A percentile compares a stretch with the other conserved stretches of the same genome.
phyloP scores from a whole-genome alignment of 2,797 vertebrate species.

The Schizopygopsis pylzovi region DNA sequence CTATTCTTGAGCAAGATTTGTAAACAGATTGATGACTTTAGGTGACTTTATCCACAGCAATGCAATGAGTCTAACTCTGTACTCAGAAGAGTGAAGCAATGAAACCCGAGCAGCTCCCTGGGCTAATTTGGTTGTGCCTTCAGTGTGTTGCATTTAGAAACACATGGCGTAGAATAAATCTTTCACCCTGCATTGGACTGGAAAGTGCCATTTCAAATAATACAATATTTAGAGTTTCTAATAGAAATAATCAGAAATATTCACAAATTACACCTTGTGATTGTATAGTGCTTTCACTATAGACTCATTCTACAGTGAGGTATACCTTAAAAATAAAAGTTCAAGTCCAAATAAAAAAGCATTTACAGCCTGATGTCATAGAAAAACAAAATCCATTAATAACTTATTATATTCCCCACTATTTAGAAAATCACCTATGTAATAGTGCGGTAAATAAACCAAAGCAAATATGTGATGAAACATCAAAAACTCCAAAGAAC shows the following conservation, averaged over 20 bases:
- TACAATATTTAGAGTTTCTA: not conserved
- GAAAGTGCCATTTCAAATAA: slow-evolving; percentile 8
- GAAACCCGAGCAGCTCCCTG: slow-evolving; percentile 65
- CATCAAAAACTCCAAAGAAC: not conserved
- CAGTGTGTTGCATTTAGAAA: slow-evolving; percentile 63
- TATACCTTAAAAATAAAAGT: not conserved
- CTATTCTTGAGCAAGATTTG: not conserved
- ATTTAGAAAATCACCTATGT: too few species aligned
- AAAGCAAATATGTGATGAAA: not conserved
- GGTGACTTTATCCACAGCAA: not conserved
- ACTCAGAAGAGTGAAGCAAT: slow-evolving; percentile 25
- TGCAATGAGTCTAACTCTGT: not conserved
- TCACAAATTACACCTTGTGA: not conserved
- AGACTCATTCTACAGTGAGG: not conserved
- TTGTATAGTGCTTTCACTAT: not conserved
- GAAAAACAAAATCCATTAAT: not conserved
- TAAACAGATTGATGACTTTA: slow-evolving; percentile 15
- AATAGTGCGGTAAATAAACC: not conserved
- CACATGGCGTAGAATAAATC: slow-evolving; percentile 69
- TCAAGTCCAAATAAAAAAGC: not conserved
- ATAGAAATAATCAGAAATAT: not conserved
- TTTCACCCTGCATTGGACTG: slow-evolving; percentile 41
- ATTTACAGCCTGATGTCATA: not conserved
- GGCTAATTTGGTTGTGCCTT: slow-evolving; percentile 72
- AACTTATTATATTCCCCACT: not conserved